phyloP scores from a whole-genome alignment of 2,797 vertebrate genomes.

The Sebastes flavidus region DNA sequence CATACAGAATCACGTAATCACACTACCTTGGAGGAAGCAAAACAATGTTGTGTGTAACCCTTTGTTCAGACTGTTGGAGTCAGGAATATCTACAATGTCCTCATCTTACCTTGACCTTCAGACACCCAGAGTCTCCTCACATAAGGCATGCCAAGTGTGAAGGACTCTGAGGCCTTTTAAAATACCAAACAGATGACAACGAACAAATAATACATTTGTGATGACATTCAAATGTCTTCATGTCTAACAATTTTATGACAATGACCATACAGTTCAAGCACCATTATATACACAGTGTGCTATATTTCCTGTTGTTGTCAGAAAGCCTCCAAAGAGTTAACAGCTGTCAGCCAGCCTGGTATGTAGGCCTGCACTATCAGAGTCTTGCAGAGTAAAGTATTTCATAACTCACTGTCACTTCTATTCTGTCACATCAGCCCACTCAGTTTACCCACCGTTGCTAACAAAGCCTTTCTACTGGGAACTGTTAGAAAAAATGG shows the following conservation, averaged over 20 bases:
- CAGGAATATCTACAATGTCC: no score
- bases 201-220: not conserved
- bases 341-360: constrained; percentile 20
- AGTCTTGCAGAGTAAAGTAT: constrained; percentile 38
- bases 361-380: constrained; percentile 40
- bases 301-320: not conserved
- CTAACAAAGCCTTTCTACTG: not conserved
- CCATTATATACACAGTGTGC: not conserved
- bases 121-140: no score
- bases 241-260: not conserved
- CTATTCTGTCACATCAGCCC: constrained; percentile 21
- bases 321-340: constrained; percentile 23
- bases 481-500: not conserved
- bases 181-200: not conserved
- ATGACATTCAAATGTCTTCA: not conserved
- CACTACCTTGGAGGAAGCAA: no score
- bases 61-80: no score
- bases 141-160: no score
- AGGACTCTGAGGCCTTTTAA: not conserved
- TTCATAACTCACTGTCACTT: constrained; percentile 38
- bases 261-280: not conserved
- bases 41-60: no score
- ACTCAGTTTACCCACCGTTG: constrained; percentile 6
- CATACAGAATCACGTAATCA: no score
- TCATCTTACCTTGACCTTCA: no score